Evolutionary conservation across 2,888 invertebrate genomes (phyloP).

Genomic region (Lycophotia porphyrea): DNA sequence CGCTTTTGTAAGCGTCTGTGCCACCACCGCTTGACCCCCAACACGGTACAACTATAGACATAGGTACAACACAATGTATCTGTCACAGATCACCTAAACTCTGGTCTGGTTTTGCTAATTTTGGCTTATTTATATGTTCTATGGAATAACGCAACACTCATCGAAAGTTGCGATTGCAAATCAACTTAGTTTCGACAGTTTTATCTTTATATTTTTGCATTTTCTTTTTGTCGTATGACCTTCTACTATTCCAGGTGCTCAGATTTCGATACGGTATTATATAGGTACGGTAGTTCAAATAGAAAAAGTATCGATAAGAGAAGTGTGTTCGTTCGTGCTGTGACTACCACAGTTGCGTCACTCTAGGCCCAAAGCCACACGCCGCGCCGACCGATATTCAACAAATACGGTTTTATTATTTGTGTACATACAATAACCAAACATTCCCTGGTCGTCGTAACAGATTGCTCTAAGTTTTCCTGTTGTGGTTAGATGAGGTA

Average conservation of each 20-base stretch:
- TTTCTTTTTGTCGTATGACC: neutral
- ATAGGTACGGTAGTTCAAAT: neutral
- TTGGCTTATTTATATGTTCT: neutral
- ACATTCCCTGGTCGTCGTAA: neutral
- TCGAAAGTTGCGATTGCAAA: neutral
- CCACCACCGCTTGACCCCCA: no score
- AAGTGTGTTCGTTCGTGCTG: neutral
- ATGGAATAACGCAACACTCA: neutral
- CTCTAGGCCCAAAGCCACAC: neutral
- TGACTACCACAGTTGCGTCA: neutral
- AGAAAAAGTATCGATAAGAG: neutral
- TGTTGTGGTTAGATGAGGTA: neutral
- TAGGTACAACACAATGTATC: neutral
- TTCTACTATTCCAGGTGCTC: neutral
- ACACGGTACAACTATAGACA: neutral
- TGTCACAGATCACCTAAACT: neutral
- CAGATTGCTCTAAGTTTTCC: conserved; percentile 4
- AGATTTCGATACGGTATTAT: neutral
- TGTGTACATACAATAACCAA: neutral
- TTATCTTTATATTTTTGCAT: neutral
- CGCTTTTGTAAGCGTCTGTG: neutral
- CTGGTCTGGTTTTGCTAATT: no score
- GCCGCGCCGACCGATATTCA: neutral
- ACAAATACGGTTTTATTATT: neutral
- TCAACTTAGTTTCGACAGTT: neutral